A percentile compares a stretch with the other conserved stretches of the same genome.
phyloP scores from a whole-genome alignment of 2,888 invertebrate species.

The Drosophila tripunctata region DNA sequence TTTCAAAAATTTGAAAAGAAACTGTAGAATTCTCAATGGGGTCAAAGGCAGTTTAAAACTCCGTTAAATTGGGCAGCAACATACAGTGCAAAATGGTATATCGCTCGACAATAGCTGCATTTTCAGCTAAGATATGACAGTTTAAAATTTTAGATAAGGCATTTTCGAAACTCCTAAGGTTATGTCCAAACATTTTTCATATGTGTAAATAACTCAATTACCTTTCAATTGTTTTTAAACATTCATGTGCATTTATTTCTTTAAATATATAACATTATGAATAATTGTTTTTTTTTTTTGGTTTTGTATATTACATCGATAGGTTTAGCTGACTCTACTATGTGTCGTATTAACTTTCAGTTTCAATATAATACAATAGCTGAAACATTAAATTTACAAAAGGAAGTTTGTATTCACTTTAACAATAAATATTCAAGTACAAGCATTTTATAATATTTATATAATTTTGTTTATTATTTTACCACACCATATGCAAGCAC shows the following conservation, averaged over 20 bases:
- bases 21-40: too few relatives aligned
- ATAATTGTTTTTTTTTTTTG: slow-evolving; percentile 41
- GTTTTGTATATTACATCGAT: slow-evolving; percentile 62
- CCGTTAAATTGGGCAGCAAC: too few relatives aligned
- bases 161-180: too few relatives aligned
- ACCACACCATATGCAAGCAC: slow-evolving; percentile 75
- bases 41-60: too few relatives aligned
- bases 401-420: slow-evolving; percentile 35
- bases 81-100: too few relatives aligned
- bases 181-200: too few relatives aligned
- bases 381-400: slow-evolving; percentile 64
- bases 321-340: slow-evolving; percentile 37
- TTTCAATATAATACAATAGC: slow-evolving; percentile 51
- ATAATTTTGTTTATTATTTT: slow-evolving; percentile 57
- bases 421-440: slow-evolving; percentile 7
- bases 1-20: too few relatives aligned
- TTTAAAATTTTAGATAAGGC: too few relatives aligned
- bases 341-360: slow-evolving; percentile 21
- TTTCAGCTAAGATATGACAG: too few relatives aligned
- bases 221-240: slow-evolving; percentile 15
- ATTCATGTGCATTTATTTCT: slow-evolving; percentile 53
- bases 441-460: slow-evolving; percentile 9
- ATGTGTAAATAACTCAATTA: not conserved
- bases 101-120: too few relatives aligned
- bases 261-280: slow-evolving; percentile 54